Conservation (phyloP, 2,797 vertebrate genomes). For the Xenentodon cancila region DNA sequence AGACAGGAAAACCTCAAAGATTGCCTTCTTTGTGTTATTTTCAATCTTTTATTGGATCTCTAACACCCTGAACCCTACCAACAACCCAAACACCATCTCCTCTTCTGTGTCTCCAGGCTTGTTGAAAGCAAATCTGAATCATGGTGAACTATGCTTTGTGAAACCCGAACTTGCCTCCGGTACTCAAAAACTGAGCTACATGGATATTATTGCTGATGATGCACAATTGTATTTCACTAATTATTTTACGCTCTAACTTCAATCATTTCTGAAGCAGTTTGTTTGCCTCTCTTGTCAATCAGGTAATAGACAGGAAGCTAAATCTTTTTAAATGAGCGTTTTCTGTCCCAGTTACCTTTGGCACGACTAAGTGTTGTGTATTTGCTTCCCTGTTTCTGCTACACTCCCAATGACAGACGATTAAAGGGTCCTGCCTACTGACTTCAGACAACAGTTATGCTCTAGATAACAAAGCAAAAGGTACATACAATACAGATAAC, state of each 20-base stretch:
- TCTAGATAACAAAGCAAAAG: not conserved
- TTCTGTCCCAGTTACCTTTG: not conserved
- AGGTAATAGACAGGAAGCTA: constrained; percentile 1
- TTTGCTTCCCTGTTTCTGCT: not conserved
- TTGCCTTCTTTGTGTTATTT: too few species aligned
- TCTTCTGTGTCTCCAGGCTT: constrained; percentile 21
- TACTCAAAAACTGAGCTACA: constrained; percentile 7
- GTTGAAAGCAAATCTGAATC: constrained; percentile 48
- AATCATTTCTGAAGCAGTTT: constrained; percentile 3
- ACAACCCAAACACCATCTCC: constrained; percentile 14
- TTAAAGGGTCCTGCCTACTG: not conserved
- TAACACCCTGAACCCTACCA: too few species aligned
- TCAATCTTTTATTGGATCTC: too few species aligned
- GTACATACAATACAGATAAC: not conserved
- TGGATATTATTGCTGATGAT: not conserved
- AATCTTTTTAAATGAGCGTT: constrained; percentile 5
- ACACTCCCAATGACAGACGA: not conserved
- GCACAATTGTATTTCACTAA: constrained; percentile 4
- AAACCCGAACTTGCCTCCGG: constrained; percentile 13
- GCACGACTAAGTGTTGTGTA: not conserved
- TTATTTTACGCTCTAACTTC: constrained; percentile 9
- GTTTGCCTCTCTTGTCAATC: constrained; percentile 14
- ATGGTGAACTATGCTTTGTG: constrained; percentile 23
- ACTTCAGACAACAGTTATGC: not conserved
- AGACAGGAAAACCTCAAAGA: not conserved